Evolutionary conservation across 2,797 vertebrate genomes (phyloP), one percentile per base, ranked within the genome.

Genomic region (Oreochromis grahami): DNA sequence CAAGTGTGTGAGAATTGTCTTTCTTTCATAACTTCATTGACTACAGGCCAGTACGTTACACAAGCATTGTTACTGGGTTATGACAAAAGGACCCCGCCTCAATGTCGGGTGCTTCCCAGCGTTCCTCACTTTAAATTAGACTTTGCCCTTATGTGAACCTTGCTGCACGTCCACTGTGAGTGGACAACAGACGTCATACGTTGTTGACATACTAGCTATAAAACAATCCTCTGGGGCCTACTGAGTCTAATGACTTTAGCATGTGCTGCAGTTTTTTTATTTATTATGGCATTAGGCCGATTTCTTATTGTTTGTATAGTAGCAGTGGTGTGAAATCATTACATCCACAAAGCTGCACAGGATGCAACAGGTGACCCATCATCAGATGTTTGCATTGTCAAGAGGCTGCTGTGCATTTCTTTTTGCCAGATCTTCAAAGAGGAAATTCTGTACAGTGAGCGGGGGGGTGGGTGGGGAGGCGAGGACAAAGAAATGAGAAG

Each of bases 171-270:
- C 83, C 26, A 84, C 56, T 15, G 51, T 2, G 3, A 88, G 77
- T 74, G 68, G 87, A 90, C 65, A 45, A 85, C 43, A 41, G 82
- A 90, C 89, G 90, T 93, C 90, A 93, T 29, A 77, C 89, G 56
- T 81, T 91, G 92, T 94, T 87, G 83, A 87, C 92, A 87, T 88
- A 87, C 85, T 83, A 84, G 81, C 65, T 88, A 82, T 76, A 80
- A 84, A 86, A 82, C 21, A 65, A 84, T 91, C 93, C 92, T 77
- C 89, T 90, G 92, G 90, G 94, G 84, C 87, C 45, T 80, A 78
- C 89, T 72, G 36, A 78, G 60, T 78, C 78, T 94, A 91, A 94
- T 93, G 84, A 86, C 88, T 94, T 91, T 80, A 94, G 79, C 92
- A 94, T 93, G 92, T 89, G 87, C 79, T 51, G 8, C 21, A 13